A percentile compares a stretch with the other conserved stretches of the same genome.
These are phyloP conservation scores for Neuroterus valhalla DNA, from an alignment of 1,140 invertebrate genomes.

Conservation along the genomic window DNA sequence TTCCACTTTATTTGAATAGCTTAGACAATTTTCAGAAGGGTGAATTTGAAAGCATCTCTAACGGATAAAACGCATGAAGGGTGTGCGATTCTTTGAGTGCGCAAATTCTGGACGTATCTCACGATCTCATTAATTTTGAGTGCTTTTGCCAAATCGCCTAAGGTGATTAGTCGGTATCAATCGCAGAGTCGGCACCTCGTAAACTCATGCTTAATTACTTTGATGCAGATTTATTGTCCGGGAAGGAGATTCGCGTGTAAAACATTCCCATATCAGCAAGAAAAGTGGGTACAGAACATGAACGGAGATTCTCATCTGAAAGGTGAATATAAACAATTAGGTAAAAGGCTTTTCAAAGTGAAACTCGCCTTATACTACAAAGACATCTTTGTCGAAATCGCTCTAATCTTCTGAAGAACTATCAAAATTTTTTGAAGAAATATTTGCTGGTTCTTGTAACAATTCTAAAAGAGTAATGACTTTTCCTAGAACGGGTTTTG, in stretches of 20 bases:
- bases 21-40: background rate
- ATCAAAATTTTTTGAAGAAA: no score
- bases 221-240: slow-evolving; percentile 60
- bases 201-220: slow-evolving; percentile 60
- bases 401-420: no score
- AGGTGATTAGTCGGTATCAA: slow-evolving; percentile 63
- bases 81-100: slow-evolving; percentile 19
- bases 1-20: background rate
- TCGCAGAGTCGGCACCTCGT: slow-evolving; percentile 58
- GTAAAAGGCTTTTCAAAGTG: no score
- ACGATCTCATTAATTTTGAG: slow-evolving; percentile 64
- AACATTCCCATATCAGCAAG: slow-evolving; percentile 50
- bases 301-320: slow-evolving; percentile 18
- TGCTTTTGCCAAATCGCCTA: slow-evolving; percentile 60
- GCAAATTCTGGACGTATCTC: slow-evolving; percentile 54
- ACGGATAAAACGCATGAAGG: slow-evolving; percentile 3
- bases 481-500: no score
- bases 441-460: no score
- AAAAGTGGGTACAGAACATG: slow-evolving; percentile 12
- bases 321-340: slow-evolving; percentile 4
- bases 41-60: background rate
- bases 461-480: no score
- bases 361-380: background rate
- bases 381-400: no score
- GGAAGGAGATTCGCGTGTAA: slow-evolving; percentile 52